Percentiles rank a stretch among this genome's conserved stretches.
These are phyloP conservation scores for Acrossocheilus wenchowensis DNA, from an alignment of 2,797 vertebrate genomes.

Conservation along the genomic window DNA sequence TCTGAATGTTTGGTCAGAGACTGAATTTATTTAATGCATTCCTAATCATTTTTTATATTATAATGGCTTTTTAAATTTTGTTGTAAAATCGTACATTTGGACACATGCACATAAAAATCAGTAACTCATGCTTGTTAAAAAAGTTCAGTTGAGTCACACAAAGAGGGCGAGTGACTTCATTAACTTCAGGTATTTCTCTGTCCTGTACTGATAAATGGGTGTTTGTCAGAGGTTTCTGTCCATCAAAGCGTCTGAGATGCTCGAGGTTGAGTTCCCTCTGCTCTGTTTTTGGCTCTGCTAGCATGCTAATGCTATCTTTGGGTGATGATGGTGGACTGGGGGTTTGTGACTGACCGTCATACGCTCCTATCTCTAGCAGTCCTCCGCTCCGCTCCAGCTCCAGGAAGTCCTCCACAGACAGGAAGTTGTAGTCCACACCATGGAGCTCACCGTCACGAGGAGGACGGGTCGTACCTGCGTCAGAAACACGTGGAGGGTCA, in stretches of 20 bases:
- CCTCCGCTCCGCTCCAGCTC: constrained; percentile 91
- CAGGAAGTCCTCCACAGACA: constrained; percentile 92
- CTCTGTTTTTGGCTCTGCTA: background rate
- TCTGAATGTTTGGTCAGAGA: no score
- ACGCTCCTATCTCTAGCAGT: constrained; percentile 95
- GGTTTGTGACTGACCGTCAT: constrained; percentile 81
- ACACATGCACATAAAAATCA: background rate
- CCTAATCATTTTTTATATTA: background rate
- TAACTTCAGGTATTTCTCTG: no score
- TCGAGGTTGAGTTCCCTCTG: no score
- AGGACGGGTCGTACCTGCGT: constrained; percentile 90
- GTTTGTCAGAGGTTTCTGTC: background rate
- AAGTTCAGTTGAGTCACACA: background rate
- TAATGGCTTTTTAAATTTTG: background rate
- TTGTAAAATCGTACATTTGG: no score
- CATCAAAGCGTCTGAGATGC: no score
- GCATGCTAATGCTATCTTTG: background rate
- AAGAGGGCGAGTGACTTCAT: background rate
- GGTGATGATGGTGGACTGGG: background rate
- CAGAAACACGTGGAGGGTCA: background rate
- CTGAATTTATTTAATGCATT: background rate
- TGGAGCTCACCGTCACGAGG: constrained; percentile 93
- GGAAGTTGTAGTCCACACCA: constrained; percentile 96
- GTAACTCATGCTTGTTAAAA: background rate
- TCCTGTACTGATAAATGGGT: background rate